Conservation (phyloP, 2,797 vertebrate species). For the Alfaro cultratus region DNA sequence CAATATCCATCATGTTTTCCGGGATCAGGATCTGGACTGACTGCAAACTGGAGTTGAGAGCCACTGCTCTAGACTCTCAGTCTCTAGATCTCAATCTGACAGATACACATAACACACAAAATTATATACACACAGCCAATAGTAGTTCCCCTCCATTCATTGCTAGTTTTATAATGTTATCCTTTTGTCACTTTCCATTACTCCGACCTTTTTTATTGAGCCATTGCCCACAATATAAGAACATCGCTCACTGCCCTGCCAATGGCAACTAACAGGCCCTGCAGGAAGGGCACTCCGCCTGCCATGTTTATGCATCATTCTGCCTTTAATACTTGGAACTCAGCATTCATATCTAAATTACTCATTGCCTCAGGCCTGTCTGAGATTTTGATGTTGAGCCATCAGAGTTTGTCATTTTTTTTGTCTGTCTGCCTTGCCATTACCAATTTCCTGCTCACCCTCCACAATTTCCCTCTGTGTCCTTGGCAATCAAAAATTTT, state of each 20-base stretch:
- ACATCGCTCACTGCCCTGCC: conserved; percentile 36
- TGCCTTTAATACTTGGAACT: conserved; percentile 42
- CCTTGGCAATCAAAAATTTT: not conserved
- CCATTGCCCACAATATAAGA: conserved; percentile 20
- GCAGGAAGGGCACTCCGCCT: conserved; percentile 52
- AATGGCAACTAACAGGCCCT: conserved; percentile 50
- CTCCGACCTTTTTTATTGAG: conserved; percentile 1
- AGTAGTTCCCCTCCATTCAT: not conserved
- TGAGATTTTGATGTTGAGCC: conserved; percentile 56
- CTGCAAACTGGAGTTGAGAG: too few relatives aligned
- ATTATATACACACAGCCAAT: not conserved
- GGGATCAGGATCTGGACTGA: too few relatives aligned
- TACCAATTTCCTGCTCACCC: not conserved
- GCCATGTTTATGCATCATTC: conserved; percentile 42
- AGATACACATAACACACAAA: not conserved
- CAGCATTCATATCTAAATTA: conserved; percentile 62
- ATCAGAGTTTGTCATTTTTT: not conserved
- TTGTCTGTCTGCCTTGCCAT: not conserved
- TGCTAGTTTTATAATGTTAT: conserved; percentile 21
- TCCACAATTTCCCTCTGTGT: not conserved
- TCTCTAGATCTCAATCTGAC: not conserved
- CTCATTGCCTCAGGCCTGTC: conserved; percentile 53
- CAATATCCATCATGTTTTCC: too few relatives aligned
- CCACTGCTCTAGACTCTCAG: too few relatives aligned
- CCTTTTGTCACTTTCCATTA: conserved; percentile 21